Conservation (phyloP, 2,113 vertebrate genomes). For the Panthera tigris region DNA sequence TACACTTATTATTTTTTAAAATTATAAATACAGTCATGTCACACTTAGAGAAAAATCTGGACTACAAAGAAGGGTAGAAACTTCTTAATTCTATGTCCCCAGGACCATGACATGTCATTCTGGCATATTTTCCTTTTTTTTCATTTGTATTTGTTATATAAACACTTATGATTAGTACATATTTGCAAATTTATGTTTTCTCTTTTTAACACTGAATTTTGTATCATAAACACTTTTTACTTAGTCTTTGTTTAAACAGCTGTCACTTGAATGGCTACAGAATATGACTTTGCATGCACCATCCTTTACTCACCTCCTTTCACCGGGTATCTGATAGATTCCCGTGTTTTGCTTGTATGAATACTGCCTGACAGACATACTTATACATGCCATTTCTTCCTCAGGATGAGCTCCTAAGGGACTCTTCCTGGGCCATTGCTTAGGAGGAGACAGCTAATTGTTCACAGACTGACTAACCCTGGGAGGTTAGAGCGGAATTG, state of each 20-base stretch:
- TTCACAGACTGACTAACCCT: not conserved
- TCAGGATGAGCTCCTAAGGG: not conserved
- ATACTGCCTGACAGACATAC: not conserved
- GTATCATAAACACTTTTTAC: not conserved
- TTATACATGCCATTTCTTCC: not conserved
- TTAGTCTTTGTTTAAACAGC: not conserved
- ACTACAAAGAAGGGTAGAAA: slow-evolving; percentile 19
- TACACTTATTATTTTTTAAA: not conserved
- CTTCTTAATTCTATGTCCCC: not conserved
- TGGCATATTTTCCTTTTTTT: not conserved
- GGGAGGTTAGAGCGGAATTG: not conserved
- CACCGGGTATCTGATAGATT: not conserved
- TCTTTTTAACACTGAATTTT: not conserved
- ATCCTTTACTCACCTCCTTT: not conserved
- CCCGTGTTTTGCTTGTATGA: not conserved
- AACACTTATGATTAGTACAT: not conserved
- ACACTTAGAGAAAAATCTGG: slow-evolving; percentile 18
- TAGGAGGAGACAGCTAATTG: not conserved
- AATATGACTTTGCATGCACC: not conserved
- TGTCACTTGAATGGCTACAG: not conserved
- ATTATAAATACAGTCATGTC: not conserved
- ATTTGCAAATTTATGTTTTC: not conserved
- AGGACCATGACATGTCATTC: not conserved
- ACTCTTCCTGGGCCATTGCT: not conserved
- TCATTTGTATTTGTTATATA: not conserved